Conservation (phyloP, 2,888 invertebrate genomes). For the Adineta ricciae region DNA sequence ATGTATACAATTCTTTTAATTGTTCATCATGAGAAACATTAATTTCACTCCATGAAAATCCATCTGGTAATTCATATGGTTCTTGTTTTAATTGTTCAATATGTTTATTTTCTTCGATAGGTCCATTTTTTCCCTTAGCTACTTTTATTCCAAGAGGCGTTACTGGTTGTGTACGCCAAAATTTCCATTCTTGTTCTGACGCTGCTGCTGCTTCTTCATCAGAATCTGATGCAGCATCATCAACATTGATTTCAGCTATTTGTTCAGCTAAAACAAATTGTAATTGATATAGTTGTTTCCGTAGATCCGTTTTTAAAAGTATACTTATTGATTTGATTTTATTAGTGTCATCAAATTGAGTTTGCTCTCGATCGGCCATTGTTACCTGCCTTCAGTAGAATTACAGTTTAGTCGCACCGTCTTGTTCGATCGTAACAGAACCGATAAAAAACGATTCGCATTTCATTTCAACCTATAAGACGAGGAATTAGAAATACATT, state of each 20-base stretch:
- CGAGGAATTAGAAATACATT: no score
- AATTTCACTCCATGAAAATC: slow-evolving; percentile 32
- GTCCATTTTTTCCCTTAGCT: slow-evolving; percentile 22
- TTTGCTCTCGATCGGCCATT: no score
- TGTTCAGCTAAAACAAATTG: neutral
- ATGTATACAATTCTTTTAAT: slow-evolving; percentile 78
- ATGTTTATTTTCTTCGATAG: slow-evolving; percentile 25
- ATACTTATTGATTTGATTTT: no score
- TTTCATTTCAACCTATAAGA: no score
- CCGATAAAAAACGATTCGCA: no score
- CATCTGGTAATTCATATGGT: slow-evolving; percentile 26
- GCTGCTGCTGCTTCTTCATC: slow-evolving; percentile 24
- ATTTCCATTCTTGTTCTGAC: slow-evolving; percentile 30
- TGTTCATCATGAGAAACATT: slow-evolving; percentile 21
- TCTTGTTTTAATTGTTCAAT: slow-evolving; percentile 30
- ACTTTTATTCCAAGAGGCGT: slow-evolving; percentile 23
- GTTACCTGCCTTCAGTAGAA: no score
- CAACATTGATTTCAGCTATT: neutral
- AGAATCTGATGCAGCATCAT: slow-evolving; percentile 26
- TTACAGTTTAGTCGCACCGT: no score
- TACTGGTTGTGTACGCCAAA: slow-evolving; percentile 34
- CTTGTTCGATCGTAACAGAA: no score
- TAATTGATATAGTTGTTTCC: no score
- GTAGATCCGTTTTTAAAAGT: no score
- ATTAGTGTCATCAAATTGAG: no score